Evolutionary conservation across 2,888 invertebrate genomes (phyloP).

Genomic region (Calephelis perditalis): DNA sequence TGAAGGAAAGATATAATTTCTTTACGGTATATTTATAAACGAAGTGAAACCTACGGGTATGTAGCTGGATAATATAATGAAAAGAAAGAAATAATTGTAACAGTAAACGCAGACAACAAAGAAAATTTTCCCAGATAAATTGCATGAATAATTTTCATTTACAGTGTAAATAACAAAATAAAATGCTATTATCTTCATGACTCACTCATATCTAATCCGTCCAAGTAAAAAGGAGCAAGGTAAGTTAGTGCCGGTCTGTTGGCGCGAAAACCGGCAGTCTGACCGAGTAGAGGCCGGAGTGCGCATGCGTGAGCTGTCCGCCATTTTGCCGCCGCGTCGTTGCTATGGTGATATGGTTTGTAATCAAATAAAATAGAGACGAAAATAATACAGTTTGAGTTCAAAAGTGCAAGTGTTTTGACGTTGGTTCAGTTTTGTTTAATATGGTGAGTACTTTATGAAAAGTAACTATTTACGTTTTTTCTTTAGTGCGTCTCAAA

Average conservation of each 20-base stretch:
- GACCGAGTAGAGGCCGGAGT: slow-evolving; percentile 39
- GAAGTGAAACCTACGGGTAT: no score
- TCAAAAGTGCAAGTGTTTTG: slow-evolving; percentile 31
- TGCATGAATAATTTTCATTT: slow-evolving; percentile 10
- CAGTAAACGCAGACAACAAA: not conserved
- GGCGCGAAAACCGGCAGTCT: slow-evolving; percentile 68
- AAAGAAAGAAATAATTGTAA: not conserved
- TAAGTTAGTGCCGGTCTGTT: slow-evolving; percentile 25
- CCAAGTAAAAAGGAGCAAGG: slow-evolving; percentile 23
- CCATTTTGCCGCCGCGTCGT: slow-evolving; percentile 44
- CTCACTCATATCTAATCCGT: slow-evolving; percentile 25
- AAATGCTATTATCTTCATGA: slow-evolving; percentile 9
- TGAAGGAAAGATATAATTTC: no score
- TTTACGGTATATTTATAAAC: no score
- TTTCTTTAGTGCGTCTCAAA: slow-evolving; percentile 20
- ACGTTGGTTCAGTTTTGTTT: slow-evolving; percentile 27
- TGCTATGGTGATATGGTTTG: slow-evolving; percentile 56
- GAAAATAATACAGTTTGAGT: slow-evolving; percentile 23
- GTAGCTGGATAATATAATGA: no score
- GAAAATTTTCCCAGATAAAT: not conserved
- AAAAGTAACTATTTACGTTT: not conserved
- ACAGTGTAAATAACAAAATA: slow-evolving; percentile 10
- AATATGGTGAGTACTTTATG: slow-evolving; percentile 34
- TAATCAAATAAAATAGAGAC: slow-evolving; percentile 43
- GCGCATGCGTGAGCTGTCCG: slow-evolving; percentile 50